A percentile compares a stretch with the other conserved stretches of the same genome.
Evolutionary conservation across 2,113 vertebrate species (phyloP).

Genomic region (Petroica traversi): DNA sequence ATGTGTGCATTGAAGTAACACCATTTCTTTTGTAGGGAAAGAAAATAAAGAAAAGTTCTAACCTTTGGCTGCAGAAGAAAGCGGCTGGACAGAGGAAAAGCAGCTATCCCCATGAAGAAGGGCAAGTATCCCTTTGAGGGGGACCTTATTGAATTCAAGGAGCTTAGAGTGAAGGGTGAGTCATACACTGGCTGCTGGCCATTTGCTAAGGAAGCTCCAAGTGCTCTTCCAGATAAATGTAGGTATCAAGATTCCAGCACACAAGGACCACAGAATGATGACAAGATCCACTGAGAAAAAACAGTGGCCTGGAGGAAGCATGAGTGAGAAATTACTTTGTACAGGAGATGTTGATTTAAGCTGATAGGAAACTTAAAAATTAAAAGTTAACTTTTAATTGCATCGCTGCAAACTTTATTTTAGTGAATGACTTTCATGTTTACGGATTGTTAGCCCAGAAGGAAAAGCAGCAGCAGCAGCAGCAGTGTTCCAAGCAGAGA

Average conservation of each 20-base stretch:
- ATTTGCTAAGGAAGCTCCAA: not conserved
- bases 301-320: not conserved
- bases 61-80: not conserved
- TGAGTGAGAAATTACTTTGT: not conserved
- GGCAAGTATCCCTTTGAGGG: not conserved
- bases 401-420: not conserved
- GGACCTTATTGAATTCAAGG: not conserved
- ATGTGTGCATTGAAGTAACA: not conserved
- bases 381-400: not conserved
- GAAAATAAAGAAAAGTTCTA: not conserved
- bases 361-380: not conserved
- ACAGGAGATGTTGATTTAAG: not conserved
- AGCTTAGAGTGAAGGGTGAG: not conserved
- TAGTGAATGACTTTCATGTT: not conserved
- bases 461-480: not conserved
- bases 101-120: not conserved
- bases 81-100: not conserved
- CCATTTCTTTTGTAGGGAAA: not conserved
- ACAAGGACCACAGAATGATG: not conserved
- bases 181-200: not conserved
- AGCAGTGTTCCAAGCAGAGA: not conserved
- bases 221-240: fast-evolving
- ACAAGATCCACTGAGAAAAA: not conserved
- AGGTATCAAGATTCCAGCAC: not conserved
- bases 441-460: not conserved